A percentile compares a stretch with the other conserved stretches of the same genome.
These are phyloP conservation scores for Apeltes quadracus DNA, from an alignment of 2,113 vertebrate species.

Conservation along the genomic window DNA sequence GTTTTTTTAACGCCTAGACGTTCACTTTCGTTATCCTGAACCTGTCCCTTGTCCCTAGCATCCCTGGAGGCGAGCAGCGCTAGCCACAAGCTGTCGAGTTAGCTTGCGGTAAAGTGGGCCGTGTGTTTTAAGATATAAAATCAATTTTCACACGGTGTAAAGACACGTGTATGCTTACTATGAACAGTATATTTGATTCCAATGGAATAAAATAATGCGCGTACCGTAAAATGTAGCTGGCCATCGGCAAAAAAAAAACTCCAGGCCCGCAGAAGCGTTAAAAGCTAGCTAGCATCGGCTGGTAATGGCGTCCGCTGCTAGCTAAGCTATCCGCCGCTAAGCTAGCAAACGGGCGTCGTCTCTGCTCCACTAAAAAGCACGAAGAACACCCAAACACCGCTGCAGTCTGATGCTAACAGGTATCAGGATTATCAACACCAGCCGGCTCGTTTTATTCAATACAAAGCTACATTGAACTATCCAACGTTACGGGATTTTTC, in stretches of 20 bases:
- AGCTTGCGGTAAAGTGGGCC: slow-evolving; percentile 68
- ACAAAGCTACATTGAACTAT: background rate
- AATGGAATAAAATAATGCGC: fast-evolving
- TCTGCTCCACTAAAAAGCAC: slow-evolving; percentile 29
- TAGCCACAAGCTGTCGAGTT: slow-evolving; percentile 51
- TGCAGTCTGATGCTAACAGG: fast-evolving
- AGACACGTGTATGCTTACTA: fast-evolving
- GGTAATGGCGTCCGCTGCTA: slow-evolving; percentile 69
- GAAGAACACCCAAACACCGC: slow-evolving; percentile 1
- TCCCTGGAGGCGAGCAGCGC: slow-evolving; percentile 15
- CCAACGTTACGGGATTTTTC: background rate
- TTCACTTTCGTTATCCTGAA: background rate
- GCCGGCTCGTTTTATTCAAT: fast-evolving
- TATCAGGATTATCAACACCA: background rate
- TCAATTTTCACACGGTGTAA: background rate
- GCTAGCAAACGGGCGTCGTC: slow-evolving; percentile 69
- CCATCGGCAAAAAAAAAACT: background rate
- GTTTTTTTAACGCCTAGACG: background rate
- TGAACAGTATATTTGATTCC: fast-evolving
- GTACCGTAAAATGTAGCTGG: background rate
- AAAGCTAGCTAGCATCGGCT: slow-evolving; percentile 33
- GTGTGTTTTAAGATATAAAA: slow-evolving; percentile 8
- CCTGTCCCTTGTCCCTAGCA: slow-evolving; percentile 14
- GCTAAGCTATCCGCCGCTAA: slow-evolving; percentile 48
- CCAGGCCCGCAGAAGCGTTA: slow-evolving; percentile 31